Conservation (phyloP, 2,888 invertebrate genomes). For the Amphimallon solstitiale region DNA sequence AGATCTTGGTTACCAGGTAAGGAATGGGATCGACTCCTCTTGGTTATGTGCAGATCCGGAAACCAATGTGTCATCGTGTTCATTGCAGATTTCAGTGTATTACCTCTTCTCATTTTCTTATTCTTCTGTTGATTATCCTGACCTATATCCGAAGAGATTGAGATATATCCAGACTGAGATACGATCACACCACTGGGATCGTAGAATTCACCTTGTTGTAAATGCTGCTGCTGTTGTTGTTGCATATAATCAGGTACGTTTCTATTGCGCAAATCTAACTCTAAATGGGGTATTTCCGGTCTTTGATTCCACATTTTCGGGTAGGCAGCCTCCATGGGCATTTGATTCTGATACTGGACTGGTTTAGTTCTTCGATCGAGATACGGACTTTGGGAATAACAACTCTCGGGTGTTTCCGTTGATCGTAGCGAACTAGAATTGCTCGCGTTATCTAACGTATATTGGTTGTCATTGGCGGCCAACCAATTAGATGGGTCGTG, state of each 20-base stretch:
- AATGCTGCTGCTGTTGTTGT: conserved; percentile 43
- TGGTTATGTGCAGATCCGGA: conserved; percentile 81
- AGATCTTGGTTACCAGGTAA: conserved; percentile 73
- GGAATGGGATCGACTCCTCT: conserved; percentile 83
- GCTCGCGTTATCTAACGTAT: conserved; percentile 66
- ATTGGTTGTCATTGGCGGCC: conserved; percentile 56
- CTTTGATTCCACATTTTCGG: conserved; percentile 57
- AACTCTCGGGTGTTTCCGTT: conserved; percentile 66
- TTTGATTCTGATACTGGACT: conserved; percentile 43
- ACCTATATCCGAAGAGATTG: conserved; percentile 76
- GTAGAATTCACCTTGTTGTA: conserved; percentile 59
- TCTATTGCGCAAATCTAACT: conserved; percentile 65
- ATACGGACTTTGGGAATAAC: conserved; percentile 63
- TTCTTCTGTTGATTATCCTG: conserved; percentile 66
- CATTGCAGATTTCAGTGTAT: conserved; percentile 82
- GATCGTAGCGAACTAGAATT: conserved; percentile 72
- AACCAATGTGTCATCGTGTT: conserved; percentile 83
- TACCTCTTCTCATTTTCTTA: conserved; percentile 76
- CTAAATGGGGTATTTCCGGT: conserved; percentile 62
- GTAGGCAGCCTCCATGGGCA: conserved; percentile 55
- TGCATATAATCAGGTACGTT: conserved; percentile 65
- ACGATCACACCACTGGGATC: conserved; percentile 73
- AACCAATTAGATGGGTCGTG: conserved; percentile 70
- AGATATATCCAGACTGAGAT: conserved; percentile 81
- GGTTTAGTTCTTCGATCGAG: conserved; percentile 55